phyloP scores from a whole-genome alignment of 2,797 vertebrate species.

The Coranthus polyacanthus region DNA sequence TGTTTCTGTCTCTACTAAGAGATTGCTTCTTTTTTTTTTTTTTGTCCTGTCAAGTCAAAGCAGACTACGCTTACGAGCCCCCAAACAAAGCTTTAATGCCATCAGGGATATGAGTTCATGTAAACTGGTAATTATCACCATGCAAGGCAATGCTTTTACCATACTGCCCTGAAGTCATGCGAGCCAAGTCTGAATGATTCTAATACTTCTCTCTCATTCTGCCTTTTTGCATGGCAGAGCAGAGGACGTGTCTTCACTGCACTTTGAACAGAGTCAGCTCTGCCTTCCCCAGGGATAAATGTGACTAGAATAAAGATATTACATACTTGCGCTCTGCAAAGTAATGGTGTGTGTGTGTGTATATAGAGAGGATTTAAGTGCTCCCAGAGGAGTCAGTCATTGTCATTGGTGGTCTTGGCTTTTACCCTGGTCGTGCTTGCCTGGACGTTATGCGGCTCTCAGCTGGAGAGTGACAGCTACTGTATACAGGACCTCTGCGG shows the following conservation, averaged over 20 bases:
- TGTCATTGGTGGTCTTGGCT: constrained; percentile 11
- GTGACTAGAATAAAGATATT: constrained; percentile 43
- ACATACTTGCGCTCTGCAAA: constrained; percentile 8
- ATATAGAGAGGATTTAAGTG: constrained; percentile 17
- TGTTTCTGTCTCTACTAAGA: constrained; percentile 16
- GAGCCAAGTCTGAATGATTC: constrained; percentile 11
- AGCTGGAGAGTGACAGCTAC: constrained; percentile 15
- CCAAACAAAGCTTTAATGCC: constrained; percentile 4
- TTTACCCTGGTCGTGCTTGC: constrained; percentile 6
- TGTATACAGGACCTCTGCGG: background rate
- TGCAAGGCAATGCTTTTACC: constrained; percentile 3
- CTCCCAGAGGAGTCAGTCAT: background rate
- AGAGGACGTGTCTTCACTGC: constrained; percentile 20
- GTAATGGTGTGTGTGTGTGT: constrained; percentile 19
- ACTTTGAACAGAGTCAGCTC: constrained; percentile 32
- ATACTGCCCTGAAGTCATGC: constrained; percentile 20
- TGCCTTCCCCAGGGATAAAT: constrained; percentile 27
- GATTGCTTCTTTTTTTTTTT: constrained; percentile 8
- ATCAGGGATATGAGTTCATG: constrained; percentile 12
- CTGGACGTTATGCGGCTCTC: constrained; percentile 2
- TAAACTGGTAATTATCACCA: constrained; percentile 15
- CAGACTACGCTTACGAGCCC: background rate
- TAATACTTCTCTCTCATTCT: constrained; percentile 1
- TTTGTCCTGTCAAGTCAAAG: constrained; percentile 16
- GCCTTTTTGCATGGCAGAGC: constrained; percentile 3